A percentile compares a stretch with the other conserved stretches of the same genome.
phyloP scores from a whole-genome alignment of 2,113 vertebrate species.

The Cricetomys ansorgei region DNA sequence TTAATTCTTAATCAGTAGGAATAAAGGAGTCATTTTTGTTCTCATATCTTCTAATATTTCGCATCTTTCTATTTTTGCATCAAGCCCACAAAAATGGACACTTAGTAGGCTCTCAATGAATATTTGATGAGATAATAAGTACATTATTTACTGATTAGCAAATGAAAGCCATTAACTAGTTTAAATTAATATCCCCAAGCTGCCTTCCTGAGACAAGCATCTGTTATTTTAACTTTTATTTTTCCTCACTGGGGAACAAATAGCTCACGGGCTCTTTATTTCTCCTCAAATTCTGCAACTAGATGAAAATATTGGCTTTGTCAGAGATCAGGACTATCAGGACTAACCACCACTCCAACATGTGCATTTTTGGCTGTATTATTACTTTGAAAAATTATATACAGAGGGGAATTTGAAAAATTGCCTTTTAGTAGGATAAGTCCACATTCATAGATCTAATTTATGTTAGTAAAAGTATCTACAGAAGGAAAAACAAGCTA shows the following conservation, averaged over 20 bases:
- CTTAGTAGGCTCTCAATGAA: not conserved
- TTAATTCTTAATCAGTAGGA: not conserved
- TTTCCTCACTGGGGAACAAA: slow-evolving; percentile 32
- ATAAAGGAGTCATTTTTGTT: no score
- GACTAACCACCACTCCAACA: not conserved
- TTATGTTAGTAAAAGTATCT: not conserved
- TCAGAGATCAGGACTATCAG: not conserved
- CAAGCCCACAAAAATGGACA: not conserved
- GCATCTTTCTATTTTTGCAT: not conserved
- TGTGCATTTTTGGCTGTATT: not conserved
- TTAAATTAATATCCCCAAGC: not conserved
- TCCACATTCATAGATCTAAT: not conserved
- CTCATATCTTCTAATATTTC: not conserved
- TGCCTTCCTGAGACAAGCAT: slow-evolving; percentile 13
- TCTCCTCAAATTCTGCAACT: slow-evolving; percentile 3
- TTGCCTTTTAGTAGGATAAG: not conserved
- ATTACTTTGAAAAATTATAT: not conserved
- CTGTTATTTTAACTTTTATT: not conserved
- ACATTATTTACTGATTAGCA: not conserved
- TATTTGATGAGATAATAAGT: not conserved
- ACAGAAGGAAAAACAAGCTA: not conserved
- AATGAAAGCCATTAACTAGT: slow-evolving; percentile 25
- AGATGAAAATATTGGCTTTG: not conserved
- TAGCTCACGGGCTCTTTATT: not conserved
- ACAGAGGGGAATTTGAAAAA: not conserved